Evolutionary conservation across 2,888 invertebrate species (phyloP).

Genomic region (Sarcophaga carnaria): DNA sequence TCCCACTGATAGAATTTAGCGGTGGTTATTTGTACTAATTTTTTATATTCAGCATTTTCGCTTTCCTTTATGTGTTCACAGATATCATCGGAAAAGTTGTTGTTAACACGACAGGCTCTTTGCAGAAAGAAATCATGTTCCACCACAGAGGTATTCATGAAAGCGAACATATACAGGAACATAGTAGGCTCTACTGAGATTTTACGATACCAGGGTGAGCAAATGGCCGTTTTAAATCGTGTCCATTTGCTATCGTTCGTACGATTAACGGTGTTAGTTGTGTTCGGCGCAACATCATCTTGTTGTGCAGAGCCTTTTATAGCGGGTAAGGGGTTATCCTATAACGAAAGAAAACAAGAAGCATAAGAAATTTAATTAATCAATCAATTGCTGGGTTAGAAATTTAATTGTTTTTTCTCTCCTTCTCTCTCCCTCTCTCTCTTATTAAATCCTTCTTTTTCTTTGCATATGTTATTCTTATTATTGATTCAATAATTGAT

Average conservation of each 20-base stretch:
- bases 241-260: conserved; percentile 38
- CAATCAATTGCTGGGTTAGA: background rate
- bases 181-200: conserved; percentile 93
- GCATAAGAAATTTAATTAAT: background rate
- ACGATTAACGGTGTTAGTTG: too few relatives aligned
- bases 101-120: conserved; percentile 89
- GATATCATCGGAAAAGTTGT: conserved; percentile 86
- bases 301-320: conserved; percentile 6
- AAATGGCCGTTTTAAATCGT: conserved; percentile 41
- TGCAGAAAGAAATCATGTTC: conserved; percentile 91
- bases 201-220: conserved; percentile 69
- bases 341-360: conserved; percentile 72
- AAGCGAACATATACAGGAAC: conserved; percentile 94
- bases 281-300: too few relatives aligned
- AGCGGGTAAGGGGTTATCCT: conserved; percentile 68
- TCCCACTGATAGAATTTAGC: conserved; percentile 91
- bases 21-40: conserved; percentile 88
- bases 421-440: too few relatives aligned
- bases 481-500: too few relatives aligned
- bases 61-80: conserved; percentile 85
- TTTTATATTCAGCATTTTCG: conserved; percentile 83
- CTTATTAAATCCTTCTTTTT: too few relatives aligned
- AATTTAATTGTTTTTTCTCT: background rate
- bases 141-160: conserved; percentile 90
- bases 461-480: too few relatives aligned